A percentile compares a stretch with the other conserved stretches of the same genome.
phyloP scores from a whole-genome alignment of 2,888 invertebrate genomes.

The Sarcophaga caerulescens region DNA sequence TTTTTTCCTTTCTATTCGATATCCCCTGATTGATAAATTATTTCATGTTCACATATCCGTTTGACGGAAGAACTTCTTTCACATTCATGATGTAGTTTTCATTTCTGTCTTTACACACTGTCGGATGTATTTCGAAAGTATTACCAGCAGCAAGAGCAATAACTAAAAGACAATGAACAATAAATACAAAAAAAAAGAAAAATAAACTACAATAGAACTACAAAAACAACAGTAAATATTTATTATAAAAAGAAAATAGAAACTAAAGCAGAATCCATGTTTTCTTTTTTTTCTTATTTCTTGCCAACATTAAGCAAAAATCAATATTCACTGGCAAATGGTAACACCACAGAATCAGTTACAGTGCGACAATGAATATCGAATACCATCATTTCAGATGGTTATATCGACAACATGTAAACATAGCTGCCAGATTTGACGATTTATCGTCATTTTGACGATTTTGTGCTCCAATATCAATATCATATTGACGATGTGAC shows the following conservation, averaged over 20 bases:
- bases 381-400: not conserved
- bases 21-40: constrained; percentile 66
- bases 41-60: constrained; percentile 64
- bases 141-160: not conserved
- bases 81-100: constrained; percentile 1
- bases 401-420: too few species aligned
- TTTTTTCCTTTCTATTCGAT: constrained; percentile 8
- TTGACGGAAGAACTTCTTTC: constrained; percentile 52
- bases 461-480: too few species aligned
- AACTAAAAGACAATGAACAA: too few species aligned
- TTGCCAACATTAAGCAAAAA: constrained; percentile 51
- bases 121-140: constrained; percentile 22
- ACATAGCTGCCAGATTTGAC: too few species aligned
- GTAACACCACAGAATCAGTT: not conserved
- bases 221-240: constrained; percentile 21
- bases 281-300: constrained; percentile 57
- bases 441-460: too few species aligned
- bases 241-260: constrained; percentile 36
- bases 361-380: not conserved
- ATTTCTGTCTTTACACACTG: constrained; percentile 2
- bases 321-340: constrained; percentile 39
- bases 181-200: not conserved
- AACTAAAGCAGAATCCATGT: constrained; percentile 18
- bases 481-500: too few species aligned
- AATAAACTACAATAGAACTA: not conserved